Conservation (phyloP, 2,888 invertebrate genomes). For the Fragum whitleyi region DNA sequence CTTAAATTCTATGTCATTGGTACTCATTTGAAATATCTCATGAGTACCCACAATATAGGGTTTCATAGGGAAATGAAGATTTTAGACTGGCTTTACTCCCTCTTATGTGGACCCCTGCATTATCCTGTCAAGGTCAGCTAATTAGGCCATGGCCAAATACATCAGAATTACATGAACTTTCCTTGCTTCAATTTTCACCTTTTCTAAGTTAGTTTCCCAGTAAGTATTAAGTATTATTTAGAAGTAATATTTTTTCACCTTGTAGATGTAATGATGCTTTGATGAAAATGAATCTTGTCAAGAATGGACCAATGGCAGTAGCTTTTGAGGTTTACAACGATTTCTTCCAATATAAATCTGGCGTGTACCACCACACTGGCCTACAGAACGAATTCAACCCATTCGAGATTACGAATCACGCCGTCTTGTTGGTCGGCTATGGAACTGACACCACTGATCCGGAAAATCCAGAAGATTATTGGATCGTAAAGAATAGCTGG, state of each 20-base stretch:
- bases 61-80: too few species aligned
- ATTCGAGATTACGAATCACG: conserved; percentile 86
- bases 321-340: conserved; percentile 86
- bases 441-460: conserved; percentile 81
- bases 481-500: conserved; percentile 86
- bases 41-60: too few species aligned
- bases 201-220: too few species aligned
- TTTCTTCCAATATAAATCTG: conserved; percentile 84
- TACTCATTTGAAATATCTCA: too few species aligned
- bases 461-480: conserved; percentile 81
- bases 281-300: conserved; percentile 85
- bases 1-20: too few species aligned
- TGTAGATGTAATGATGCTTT: conserved; percentile 85
- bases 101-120: too few species aligned
- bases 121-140: too few species aligned
- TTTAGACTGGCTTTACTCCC: too few species aligned
- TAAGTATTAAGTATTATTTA: too few species aligned
- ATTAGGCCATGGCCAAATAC: background rate
- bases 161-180: too few species aligned
- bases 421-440: conserved; percentile 86
- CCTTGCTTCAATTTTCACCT: too few species aligned
- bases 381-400: conserved; percentile 84
- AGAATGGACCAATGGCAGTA: conserved; percentile 86
- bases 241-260: conserved; percentile 36
- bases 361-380: conserved; percentile 86